Percentiles rank a stretch among this genome's conserved stretches.
Conservation (phyloP, 2,797 vertebrate genomes). For the Pseudochromis fuscus region DNA sequence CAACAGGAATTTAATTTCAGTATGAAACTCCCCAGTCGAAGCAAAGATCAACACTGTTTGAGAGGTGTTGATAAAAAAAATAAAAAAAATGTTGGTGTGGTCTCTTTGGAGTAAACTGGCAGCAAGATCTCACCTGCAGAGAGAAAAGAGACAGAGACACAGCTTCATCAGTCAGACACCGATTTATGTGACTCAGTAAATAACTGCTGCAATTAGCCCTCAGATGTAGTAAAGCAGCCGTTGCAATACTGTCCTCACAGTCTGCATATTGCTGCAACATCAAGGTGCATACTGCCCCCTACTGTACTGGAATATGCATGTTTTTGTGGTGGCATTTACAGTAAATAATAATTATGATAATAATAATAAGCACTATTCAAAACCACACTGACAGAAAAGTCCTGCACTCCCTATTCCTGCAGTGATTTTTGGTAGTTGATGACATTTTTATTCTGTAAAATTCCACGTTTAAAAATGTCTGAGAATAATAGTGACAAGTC, state of each 20-base stretch:
- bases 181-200: slow-evolving; percentile 25
- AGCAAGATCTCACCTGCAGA: background rate
- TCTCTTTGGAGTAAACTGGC: slow-evolving; percentile 2
- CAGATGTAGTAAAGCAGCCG: slow-evolving; percentile 25
- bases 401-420: background rate
- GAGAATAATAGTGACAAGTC: background rate
- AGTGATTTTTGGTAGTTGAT: background rate
- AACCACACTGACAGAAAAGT: background rate
- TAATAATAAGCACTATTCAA: background rate
- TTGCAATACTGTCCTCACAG: background rate
- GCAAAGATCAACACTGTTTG: slow-evolving; percentile 3
- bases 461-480: background rate
- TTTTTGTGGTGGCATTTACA: background rate
- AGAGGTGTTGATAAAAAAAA: slow-evolving; percentile 17
- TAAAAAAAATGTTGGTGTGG: background rate
- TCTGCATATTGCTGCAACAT: background rate
- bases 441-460: background rate
- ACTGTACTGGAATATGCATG: slow-evolving; percentile 24
- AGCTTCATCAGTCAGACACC: background rate
- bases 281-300: slow-evolving; percentile 63
- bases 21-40: background rate
- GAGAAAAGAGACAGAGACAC: slow-evolving; percentile 2
- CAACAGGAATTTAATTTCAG: slow-evolving; percentile 24
- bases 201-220: slow-evolving; percentile 17
- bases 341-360: no score